phyloP scores from a whole-genome alignment of 2,888 invertebrate species.

The Hirtodrosophila cameraria region DNA sequence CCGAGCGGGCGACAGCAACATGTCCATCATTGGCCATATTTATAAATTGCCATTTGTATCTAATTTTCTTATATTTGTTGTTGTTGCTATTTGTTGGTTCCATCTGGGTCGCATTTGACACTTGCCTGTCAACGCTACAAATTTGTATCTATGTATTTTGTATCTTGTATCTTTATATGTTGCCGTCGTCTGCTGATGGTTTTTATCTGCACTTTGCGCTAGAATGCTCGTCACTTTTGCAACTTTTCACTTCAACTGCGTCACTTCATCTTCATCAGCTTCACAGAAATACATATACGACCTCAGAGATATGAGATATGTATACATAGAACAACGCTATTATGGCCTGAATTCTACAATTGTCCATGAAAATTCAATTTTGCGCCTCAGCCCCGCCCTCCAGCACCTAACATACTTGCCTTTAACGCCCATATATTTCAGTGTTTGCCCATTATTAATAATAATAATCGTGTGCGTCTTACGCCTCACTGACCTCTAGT shows the following conservation, averaged over 20 bases:
- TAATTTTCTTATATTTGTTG: constrained; percentile 11
- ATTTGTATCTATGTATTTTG: constrained; percentile 59
- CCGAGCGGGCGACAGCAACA: constrained; percentile 36
- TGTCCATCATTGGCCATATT: constrained; percentile 66
- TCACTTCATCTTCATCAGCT: constrained; percentile 64
- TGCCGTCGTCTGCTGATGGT: constrained; percentile 29
- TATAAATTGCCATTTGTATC: constrained; percentile 78
- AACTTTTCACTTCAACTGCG: constrained; percentile 60
- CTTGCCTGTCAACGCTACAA: constrained; percentile 68
- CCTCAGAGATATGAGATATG: constrained; percentile 11
- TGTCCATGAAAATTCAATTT: constrained; percentile 7
- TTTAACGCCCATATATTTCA: constrained; percentile 19
- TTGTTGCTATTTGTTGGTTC: neutral
- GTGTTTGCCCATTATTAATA: constrained; percentile 58
- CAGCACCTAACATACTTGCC: constrained; percentile 34
- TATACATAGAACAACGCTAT: constrained; percentile 14
- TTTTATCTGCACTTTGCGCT: constrained; percentile 78
- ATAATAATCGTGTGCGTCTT: constrained; percentile 52
- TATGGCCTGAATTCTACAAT: constrained; percentile 37
- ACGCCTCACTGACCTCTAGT: constrained; percentile 68
- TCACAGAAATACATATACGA: neutral
- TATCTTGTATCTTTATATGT: constrained; percentile 43
- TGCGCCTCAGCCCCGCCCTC: neutral
- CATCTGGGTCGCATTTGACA: constrained; percentile 61
- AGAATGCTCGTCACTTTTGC: constrained; percentile 64